Percentiles rank a stretch among this genome's conserved stretches.
phyloP scores from a whole-genome alignment of 2,113 vertebrate genomes.

The Eira barbara region DNA sequence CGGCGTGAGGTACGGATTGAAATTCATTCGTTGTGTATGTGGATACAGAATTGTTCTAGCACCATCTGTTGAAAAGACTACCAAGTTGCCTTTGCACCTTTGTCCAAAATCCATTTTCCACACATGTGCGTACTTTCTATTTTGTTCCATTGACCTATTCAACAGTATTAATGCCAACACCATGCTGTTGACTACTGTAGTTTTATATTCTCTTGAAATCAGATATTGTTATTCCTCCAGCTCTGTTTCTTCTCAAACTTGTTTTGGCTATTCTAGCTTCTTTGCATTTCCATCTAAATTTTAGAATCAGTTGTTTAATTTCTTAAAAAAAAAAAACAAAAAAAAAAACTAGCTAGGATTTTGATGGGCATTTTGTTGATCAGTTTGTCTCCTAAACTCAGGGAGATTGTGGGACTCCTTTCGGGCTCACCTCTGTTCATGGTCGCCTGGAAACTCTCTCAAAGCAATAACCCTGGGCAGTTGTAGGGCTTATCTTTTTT shows the following conservation, averaged over 20 bases:
- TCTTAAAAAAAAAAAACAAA: not conserved
- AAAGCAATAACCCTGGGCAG: not conserved
- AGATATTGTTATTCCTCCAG: not conserved
- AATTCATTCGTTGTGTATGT: not conserved
- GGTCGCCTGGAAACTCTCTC: not conserved
- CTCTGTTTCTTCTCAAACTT: not conserved
- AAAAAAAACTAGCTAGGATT: not conserved
- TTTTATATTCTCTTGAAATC: not conserved
- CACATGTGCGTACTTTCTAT: not conserved
- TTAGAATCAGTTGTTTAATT: not conserved
- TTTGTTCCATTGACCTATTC: slow-evolving; percentile 8
- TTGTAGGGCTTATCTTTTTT: not conserved
- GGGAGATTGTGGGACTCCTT: not conserved
- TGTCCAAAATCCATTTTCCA: not conserved
- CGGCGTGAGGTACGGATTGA: not conserved
- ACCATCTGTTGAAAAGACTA: not conserved
- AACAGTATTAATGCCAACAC: not conserved
- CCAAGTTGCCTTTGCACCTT: not conserved
- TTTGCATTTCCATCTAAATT: not conserved
- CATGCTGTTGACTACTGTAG: not conserved
- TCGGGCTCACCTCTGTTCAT: no score
- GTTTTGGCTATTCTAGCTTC: not conserved
- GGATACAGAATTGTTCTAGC: not conserved
- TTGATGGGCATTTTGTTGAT: not conserved
- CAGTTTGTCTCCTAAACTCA: not conserved